These are phyloP conservation scores for Micronisus gabar DNA, from an alignment of 2,113 vertebrate species.

Conservation along the genomic window DNA sequence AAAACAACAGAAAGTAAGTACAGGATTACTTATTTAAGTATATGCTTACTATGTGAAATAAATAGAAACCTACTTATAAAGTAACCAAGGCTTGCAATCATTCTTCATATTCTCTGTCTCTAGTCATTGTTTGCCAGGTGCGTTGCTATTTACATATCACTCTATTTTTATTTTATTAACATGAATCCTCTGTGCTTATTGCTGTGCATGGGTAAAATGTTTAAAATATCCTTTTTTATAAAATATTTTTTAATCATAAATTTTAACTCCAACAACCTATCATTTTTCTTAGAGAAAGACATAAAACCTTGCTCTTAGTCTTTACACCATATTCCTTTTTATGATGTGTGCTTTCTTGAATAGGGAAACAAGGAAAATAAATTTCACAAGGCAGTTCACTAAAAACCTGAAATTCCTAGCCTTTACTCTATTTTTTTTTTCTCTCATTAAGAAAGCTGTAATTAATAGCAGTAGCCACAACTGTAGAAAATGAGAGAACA, in stretches of 20 bases:
- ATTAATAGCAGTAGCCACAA: neutral
- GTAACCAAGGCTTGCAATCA: neutral
- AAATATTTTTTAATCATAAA: neutral
- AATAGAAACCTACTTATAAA: neutral
- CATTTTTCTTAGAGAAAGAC: neutral
- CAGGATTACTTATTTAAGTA: neutral
- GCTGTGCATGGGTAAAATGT: neutral
- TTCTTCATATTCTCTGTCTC: neutral
- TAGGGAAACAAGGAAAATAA: neutral
- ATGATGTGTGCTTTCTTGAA: neutral
- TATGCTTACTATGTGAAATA: neutral
- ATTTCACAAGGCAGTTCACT: neutral
- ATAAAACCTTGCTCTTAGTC: neutral
- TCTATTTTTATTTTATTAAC: neutral
- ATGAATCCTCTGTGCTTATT: neutral
- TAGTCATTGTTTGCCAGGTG: neutral
- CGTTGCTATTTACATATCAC: neutral
- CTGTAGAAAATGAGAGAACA: neutral
- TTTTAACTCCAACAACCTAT: neutral
- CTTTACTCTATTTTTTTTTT: neutral
- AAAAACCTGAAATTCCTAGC: neutral
- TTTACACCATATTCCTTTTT: neutral
- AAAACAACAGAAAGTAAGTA: conserved; percentile 77
- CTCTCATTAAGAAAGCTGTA: neutral
- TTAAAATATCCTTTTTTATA: neutral